Base-by-base conservation (phyloP, 2,888 invertebrate genomes). In the Machimus rusticus region DNA sequence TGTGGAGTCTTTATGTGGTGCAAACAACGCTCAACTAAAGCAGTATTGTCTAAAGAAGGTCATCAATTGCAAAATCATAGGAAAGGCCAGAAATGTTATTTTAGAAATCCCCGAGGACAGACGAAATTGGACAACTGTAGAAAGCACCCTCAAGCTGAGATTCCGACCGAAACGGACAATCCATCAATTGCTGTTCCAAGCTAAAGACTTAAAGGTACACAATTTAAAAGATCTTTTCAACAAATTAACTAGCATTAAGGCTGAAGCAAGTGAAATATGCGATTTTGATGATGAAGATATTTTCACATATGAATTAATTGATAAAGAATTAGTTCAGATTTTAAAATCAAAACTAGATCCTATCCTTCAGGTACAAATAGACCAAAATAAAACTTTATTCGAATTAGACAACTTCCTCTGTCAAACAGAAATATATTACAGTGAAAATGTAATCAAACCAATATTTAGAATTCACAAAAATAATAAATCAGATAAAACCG, bases 1-100 rank as follows among this genome's bases (percentile, higher is more conserved):
- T 34, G 55, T 34, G 12, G 81, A 31, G 31, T 81, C 43, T 46
- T 46, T 84, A 12, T 66, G 66, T 57, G 66, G 84, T 9, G 84
- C 66, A 19, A 66, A 84, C 66, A 85, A 51, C 81, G n/a, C 16
- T 31, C 81, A 51, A 51, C 28, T 78, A 19, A 57, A 76, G 23
- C 55, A 84, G 55, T 87, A 87, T 14, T 87, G 78, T 19, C 23
- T 87, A 28, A 87, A 37, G 28, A 86, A 85, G 81, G 2, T 81
- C 5, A 46, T 86, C 34, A 87, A 87, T 57, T 51, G 28, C 12
- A 86, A 87, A 86, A 85, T 79, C 66, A 87, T 87, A 14, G 79
- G 87, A n/a, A 85, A 87, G 46, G 87, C 79, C 31, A 81, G 76
- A 23, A 82, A 87, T 55, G 37, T 39, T 6, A 84, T 87, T 66